phyloP scores from a whole-genome alignment of 2,888 invertebrate genomes.

The Prenolepis imparis region DNA sequence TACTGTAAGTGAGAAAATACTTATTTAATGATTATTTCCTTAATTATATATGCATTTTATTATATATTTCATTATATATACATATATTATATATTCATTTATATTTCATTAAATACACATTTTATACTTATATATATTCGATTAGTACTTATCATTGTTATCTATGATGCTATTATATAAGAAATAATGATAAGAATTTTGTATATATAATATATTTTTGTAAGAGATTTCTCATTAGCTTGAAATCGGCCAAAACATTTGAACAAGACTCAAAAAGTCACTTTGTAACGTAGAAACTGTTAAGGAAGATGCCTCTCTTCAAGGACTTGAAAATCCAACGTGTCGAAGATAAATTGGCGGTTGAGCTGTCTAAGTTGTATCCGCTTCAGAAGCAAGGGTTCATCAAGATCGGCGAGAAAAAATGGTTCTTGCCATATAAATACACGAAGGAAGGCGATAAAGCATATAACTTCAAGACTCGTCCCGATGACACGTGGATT shows the following conservation, averaged over 20 bases:
- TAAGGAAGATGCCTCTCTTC: not conserved
- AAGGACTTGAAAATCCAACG: not conserved
- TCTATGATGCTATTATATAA: no score
- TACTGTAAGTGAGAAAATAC: not conserved
- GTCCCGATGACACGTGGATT: conserved; percentile 91
- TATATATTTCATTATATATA: no score
- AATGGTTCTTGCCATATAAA: conserved; percentile 91
- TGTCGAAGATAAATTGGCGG: not conserved
- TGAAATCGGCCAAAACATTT: not conserved
- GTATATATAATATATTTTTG: no score
- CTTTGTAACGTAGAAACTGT: not conserved
- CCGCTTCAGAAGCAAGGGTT: conserved; percentile 86
- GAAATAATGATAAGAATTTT: no score
- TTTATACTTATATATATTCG: no score
- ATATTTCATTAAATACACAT: no score
- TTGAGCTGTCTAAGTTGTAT: not conserved
- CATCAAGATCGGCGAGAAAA: conserved; percentile 91
- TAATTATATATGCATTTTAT: not conserved
- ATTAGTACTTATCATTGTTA: no score
- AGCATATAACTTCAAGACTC: conserved; percentile 90
- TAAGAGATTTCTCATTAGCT: no score
- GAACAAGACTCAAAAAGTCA: not conserved
- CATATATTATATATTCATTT: no score
- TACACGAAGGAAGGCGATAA: conserved; percentile 79
- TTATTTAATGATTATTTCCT: not conserved